A percentile compares a stretch with the other conserved stretches of the same genome.
Conservation (phyloP, 2,888 invertebrate genomes). For the Rhamphomyia laevipes region DNA sequence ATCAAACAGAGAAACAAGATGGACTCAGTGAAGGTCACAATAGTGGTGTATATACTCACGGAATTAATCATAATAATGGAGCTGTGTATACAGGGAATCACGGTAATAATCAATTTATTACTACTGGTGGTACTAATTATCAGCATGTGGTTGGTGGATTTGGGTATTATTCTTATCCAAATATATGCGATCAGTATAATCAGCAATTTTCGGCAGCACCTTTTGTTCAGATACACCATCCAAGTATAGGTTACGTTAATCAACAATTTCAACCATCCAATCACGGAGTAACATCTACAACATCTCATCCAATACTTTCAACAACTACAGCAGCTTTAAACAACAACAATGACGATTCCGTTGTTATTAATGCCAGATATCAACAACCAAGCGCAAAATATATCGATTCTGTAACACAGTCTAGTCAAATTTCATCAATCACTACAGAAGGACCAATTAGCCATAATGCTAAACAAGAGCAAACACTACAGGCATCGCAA, state of each 20-base stretch:
- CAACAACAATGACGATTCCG: slow-evolving; percentile 12
- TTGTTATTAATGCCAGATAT: slow-evolving; percentile 17
- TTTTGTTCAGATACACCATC: neutral
- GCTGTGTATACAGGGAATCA: neutral
- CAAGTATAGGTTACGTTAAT: slow-evolving; percentile 9
- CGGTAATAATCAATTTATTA: slow-evolving; percentile 3
- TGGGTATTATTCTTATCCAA: neutral
- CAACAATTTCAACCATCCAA: neutral
- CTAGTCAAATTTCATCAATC: slow-evolving; percentile 5
- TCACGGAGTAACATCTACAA: slow-evolving; percentile 4
- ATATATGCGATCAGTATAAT: neutral
- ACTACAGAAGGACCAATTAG: neutral
- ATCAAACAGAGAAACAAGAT: neutral
- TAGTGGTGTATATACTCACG: neutral
- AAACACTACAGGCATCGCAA: slow-evolving; percentile 18
- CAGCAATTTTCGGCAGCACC: neutral
- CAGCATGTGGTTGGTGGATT: neutral
- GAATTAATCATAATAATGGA: neutral
- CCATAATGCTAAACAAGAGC: slow-evolving; percentile 11
- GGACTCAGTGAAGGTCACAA: neutral
- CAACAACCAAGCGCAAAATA: slow-evolving; percentile 13
- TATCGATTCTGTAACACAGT: slow-evolving; percentile 4
- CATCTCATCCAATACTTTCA: slow-evolving; percentile 11
- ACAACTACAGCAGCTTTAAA: slow-evolving; percentile 5
- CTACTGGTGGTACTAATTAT: slow-evolving; percentile 9